These are phyloP conservation scores for Dasyprocta punctata DNA, from an alignment of 2,113 vertebrate genomes.

Conservation along the genomic window DNA sequence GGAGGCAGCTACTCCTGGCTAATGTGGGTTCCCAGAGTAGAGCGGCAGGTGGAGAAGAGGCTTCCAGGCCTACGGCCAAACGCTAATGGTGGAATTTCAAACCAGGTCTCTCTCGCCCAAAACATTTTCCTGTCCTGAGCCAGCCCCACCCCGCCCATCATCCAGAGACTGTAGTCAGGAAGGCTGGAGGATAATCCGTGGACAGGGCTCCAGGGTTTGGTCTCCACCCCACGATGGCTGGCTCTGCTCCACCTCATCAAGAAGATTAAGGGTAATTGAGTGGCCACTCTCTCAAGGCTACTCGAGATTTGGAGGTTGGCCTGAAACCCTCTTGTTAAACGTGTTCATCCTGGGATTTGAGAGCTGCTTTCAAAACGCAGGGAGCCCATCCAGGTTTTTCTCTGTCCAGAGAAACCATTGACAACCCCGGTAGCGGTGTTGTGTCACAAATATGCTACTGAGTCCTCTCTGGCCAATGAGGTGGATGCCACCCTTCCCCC, in stretches of 20 bases:
- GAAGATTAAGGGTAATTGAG: slow-evolving; percentile 39
- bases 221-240: neutral
- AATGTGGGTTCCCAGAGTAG: neutral
- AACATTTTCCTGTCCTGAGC: neutral
- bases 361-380: neutral
- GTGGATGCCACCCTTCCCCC: neutral
- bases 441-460: neutral
- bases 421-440: neutral
- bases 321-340: slow-evolving; percentile 13
- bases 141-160: neutral
- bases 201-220: neutral
- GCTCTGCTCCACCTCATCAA: neutral
- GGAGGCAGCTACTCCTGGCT: slow-evolving; percentile 35
- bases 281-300: slow-evolving; percentile 38
- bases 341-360: neutral
- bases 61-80: slow-evolving; percentile 60
- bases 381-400: neutral
- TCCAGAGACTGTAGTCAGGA: neutral
- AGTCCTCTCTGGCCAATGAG: neutral
- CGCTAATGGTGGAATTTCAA: slow-evolving; percentile 42
- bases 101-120: slow-evolving; percentile 40
- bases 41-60: slow-evolving; percentile 30
- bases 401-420: neutral
- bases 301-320: slow-evolving; percentile 18
- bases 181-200: neutral